Percentiles rank a stretch among this genome's conserved stretches.
These are phyloP conservation scores for Otus sunia DNA, from an alignment of 2,113 vertebrate genomes.

Conservation along the genomic window DNA sequence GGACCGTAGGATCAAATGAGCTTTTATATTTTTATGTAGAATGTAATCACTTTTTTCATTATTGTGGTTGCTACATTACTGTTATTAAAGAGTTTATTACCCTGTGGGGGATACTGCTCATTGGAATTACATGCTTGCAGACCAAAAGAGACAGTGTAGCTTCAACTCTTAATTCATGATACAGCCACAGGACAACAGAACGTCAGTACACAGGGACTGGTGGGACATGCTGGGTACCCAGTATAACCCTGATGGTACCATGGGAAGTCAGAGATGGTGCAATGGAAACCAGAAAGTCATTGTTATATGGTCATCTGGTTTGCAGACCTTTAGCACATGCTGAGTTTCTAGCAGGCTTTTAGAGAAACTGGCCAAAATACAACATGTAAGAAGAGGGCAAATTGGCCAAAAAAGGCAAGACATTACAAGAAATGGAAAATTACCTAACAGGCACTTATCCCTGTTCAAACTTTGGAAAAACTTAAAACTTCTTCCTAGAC, in stretches of 20 bases:
- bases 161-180: slow-evolving; percentile 9
- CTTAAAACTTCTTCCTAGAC: neutral
- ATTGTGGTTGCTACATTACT: slow-evolving; percentile 73
- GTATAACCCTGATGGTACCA: neutral
- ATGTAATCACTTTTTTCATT: slow-evolving; percentile 79
- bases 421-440: slow-evolving; percentile 17
- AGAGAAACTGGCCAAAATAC: neutral
- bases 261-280: neutral
- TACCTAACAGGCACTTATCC: neutral
- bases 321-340: neutral
- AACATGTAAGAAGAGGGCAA: neutral
- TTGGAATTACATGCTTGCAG: slow-evolving; percentile 49
- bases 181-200: slow-evolving; percentile 8
- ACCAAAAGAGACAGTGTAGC: slow-evolving; percentile 43
- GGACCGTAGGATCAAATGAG: slow-evolving; percentile 78
- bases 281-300: neutral
- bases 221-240: neutral
- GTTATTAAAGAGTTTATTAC: slow-evolving; percentile 80
- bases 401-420: neutral
- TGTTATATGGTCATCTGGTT: neutral
- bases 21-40: slow-evolving; percentile 83
- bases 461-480: neutral
- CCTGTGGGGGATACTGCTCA: slow-evolving; percentile 66
- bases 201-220: neutral
- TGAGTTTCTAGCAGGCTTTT: neutral